Evolutionary conservation across 2,797 vertebrate genomes (phyloP), one percentile per base, ranked within the genome.

Genomic region (Syngnathus acus): DNA sequence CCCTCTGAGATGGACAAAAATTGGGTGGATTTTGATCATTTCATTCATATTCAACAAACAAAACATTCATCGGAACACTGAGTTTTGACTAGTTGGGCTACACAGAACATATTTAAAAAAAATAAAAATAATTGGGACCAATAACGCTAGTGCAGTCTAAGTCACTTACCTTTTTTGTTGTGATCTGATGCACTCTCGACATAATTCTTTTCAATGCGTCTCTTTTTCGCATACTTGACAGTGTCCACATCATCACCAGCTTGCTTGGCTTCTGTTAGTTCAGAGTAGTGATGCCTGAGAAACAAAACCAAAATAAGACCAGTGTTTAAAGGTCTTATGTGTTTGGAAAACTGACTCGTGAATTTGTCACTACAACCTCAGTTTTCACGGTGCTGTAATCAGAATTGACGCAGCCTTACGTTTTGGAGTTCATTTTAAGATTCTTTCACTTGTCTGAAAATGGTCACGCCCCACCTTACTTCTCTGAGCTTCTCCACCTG

Each of bases 211-310:
- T 88, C 73, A 1, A 82, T 39, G 9, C 88, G 88, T 72, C 89
- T 88, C 78, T 81, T 92, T 71, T 92, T 92, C 1, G 54, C 57
- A 37, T 72, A 78, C 40, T 72, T 89, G 60, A 88, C 87, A 0
- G 82, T 85, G 83, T 91, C 90, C 72, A 88, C 87, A 0, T 89
- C 81, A 1, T 90, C 89, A 0, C 21, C n/a, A 68, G 71, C 77
- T 64, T 86, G 60, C 45, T 86, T 75, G 0, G n/a, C 60, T 17
- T 72, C 58, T 13, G 70, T 9, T 17, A 88, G 57, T 26, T 88
- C 71, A 5, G 82, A 67, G 64, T 84, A 74, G 76, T 90, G 80
- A 83, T 92, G 88, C 68, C 92, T 93, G 48, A 53, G 5, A 54
- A 6, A 21, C 32, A 53, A 19, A 23, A 37, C 16, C 32, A 37